Conservation (phyloP, 2,797 vertebrate species). For the Hybognathus amarus region DNA sequence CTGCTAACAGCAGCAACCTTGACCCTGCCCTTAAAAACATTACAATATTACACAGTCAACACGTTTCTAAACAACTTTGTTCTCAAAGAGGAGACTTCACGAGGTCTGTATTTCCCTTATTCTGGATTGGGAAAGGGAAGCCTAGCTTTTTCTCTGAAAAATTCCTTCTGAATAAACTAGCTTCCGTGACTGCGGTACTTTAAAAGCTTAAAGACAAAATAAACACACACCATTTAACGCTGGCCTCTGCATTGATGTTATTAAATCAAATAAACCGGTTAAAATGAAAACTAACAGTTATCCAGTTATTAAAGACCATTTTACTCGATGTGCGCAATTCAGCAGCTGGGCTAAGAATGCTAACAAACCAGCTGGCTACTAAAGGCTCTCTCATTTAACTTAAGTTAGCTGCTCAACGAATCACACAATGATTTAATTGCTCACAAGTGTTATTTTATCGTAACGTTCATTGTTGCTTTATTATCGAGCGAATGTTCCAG, state of each 20-base stretch:
- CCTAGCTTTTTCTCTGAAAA: not conserved
- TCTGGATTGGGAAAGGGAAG: not conserved
- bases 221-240: not conserved
- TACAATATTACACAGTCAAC: not conserved
- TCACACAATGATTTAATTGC: not conserved
- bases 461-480: not conserved
- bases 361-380: slow-evolving; percentile 29
- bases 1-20: slow-evolving; percentile 46
- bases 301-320: not conserved
- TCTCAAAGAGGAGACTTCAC: not conserved
- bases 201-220: slow-evolving; percentile 3
- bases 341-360: slow-evolving; percentile 17
- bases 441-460: not conserved
- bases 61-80: slow-evolving; percentile 7
- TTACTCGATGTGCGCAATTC: slow-evolving; percentile 34
- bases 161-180: not conserved
- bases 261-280: not conserved
- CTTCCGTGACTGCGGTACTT: slow-evolving; percentile 4
- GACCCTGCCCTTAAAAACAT: slow-evolving; percentile 49
- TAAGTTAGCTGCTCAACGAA: not conserved
- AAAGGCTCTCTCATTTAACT: not conserved
- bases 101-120: not conserved
- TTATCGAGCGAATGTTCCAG: not conserved
- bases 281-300: not conserved
- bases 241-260: not conserved